These are phyloP conservation scores for Botia kubotai DNA, from an alignment of 2,797 vertebrate genomes.

Conservation along the genomic window DNA sequence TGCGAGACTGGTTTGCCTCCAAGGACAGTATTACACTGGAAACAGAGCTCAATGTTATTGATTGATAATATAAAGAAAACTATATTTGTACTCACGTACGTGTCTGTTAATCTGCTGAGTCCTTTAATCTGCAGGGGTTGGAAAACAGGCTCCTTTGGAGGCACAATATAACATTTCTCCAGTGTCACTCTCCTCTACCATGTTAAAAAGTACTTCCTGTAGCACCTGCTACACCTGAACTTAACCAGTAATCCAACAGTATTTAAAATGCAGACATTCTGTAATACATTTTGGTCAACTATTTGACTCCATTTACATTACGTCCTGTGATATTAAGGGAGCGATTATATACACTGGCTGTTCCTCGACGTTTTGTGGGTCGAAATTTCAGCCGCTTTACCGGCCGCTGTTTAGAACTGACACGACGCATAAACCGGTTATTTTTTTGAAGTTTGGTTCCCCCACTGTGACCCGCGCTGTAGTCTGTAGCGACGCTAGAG, in stretches of 20 bases:
- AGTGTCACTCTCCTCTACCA: constrained; percentile 9
- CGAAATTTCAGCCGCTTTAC: constrained; percentile 48
- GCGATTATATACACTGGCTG: constrained; percentile 76
- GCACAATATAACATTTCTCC: constrained; percentile 4
- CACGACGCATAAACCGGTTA: constrained; percentile 2
- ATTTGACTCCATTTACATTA: constrained; percentile 71
- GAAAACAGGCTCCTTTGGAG: not conserved
- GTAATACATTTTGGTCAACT: constrained; percentile 67
- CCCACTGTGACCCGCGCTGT: constrained; percentile 62
- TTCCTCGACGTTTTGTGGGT: constrained; percentile 63
- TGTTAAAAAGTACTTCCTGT: constrained; percentile 12
- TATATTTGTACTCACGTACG: constrained; percentile 48
- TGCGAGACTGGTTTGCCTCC: constrained; percentile 86
- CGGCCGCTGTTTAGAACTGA: constrained; percentile 51
- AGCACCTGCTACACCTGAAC: not conserved
- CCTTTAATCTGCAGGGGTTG: constrained; percentile 19
- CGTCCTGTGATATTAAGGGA: constrained; percentile 63
- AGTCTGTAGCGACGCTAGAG: constrained; percentile 48
- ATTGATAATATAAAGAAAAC: constrained; percentile 73
- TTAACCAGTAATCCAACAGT: not conserved
- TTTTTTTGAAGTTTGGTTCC: constrained; percentile 64
- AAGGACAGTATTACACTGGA: constrained; percentile 76
- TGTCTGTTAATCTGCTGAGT: constrained; percentile 48
- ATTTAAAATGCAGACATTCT: constrained; percentile 34
- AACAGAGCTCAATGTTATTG: constrained; percentile 75